phyloP scores from a whole-genome alignment of 2,888 invertebrate species.

The Hirtodrosophila cameraria region DNA sequence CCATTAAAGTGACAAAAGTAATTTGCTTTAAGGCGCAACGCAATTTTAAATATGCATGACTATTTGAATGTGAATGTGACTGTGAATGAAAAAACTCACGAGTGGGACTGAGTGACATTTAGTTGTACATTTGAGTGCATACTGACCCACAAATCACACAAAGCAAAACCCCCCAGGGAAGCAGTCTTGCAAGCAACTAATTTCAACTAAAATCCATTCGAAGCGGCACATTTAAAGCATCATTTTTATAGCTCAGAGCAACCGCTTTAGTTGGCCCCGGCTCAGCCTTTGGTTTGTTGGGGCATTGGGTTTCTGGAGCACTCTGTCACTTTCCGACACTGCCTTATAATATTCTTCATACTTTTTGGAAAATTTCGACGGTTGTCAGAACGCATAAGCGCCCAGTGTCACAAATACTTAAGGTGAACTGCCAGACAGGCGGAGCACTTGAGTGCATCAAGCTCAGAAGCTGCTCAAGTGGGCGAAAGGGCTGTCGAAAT shows the following conservation, averaged over 20 bases:
- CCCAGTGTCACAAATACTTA: constrained; percentile 69
- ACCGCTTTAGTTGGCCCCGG: constrained; percentile 1
- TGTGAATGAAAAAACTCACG: constrained; percentile 19
- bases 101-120: constrained; percentile 48
- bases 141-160: constrained; percentile 49
- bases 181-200: constrained; percentile 46
- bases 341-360: constrained; percentile 39
- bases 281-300: constrained; percentile 14
- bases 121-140: constrained; percentile 43
- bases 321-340: constrained; percentile 5
- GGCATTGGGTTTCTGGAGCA: constrained; percentile 18
- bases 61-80: constrained; percentile 18
- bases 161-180: constrained; percentile 36
- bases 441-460: constrained; percentile 28
- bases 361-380: constrained; percentile 53
- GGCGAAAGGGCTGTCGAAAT: constrained; percentile 4
- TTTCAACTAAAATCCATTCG: constrained; percentile 51
- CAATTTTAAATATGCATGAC: constrained; percentile 62
- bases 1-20: constrained; percentile 74
- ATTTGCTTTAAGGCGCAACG: constrained; percentile 60
- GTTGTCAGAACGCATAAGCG: constrained; percentile 60
- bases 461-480: constrained; percentile 14
- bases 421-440: constrained; percentile 24
- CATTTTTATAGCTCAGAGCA: constrained; percentile 21
- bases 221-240: constrained; percentile 59